These are phyloP conservation scores for Xestia sexstrigata DNA, from an alignment of 2,888 invertebrate genomes.

Conservation along the genomic window DNA sequence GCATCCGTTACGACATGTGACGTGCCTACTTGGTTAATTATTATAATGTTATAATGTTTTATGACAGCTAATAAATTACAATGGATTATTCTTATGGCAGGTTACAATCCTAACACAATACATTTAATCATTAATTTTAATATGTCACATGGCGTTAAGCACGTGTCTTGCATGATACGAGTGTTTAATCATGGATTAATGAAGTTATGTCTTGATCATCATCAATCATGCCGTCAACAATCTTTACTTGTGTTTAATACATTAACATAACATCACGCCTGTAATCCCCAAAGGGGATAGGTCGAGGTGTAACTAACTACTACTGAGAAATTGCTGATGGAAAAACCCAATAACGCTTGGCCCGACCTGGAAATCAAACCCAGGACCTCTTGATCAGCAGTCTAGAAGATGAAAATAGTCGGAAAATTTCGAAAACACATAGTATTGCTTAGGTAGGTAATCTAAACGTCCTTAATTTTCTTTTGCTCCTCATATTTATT, in stretches of 20 bases:
- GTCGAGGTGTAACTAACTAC: too few relatives aligned
- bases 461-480: too few relatives aligned
- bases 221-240: conserved; percentile 17
- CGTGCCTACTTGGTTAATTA: conserved; percentile 26
- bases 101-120: conserved; percentile 41
- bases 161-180: conserved; percentile 44
- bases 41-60: conserved; percentile 38
- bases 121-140: conserved; percentile 48
- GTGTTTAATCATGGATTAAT: conserved; percentile 46
- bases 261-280: not conserved
- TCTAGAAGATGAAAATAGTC: not conserved
- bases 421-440: not conserved
- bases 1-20: conserved; percentile 31
- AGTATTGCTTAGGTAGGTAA: too few relatives aligned
- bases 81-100: conserved; percentile 43
- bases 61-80: conserved; percentile 47
- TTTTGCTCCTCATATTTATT: not conserved
- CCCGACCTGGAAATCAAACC: too few relatives aligned
- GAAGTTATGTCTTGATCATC: conserved; percentile 19
- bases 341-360: too few relatives aligned
- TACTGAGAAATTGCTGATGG: too few relatives aligned
- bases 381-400: too few relatives aligned
- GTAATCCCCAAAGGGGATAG: too few relatives aligned
- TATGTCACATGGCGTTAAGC: conserved; percentile 38
- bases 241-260: not conserved